phyloP scores from a whole-genome alignment of 92 coral and sea anemone genomes.

The Parazoanthus darwini region DNA sequence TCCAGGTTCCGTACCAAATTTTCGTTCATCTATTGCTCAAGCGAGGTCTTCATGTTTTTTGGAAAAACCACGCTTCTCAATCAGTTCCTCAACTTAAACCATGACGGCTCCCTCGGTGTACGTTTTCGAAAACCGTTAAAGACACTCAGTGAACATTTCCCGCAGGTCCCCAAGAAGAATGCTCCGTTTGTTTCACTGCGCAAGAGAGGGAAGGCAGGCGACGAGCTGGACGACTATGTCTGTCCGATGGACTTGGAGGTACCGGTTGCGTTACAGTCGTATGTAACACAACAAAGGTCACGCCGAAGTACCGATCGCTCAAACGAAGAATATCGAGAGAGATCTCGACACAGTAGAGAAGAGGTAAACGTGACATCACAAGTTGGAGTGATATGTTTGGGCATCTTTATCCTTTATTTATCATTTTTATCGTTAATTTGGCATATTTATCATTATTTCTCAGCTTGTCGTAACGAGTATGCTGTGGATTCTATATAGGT shows the following conservation, averaged over 20 bases:
- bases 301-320: slow-evolving; percentile 58
- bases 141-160: neutral
- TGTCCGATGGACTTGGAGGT: slow-evolving; percentile 98
- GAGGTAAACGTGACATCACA: slow-evolving; percentile 16
- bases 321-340: slow-evolving; percentile 26
- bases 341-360: slow-evolving; percentile 53
- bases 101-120: too few species aligned
- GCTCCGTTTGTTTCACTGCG: slow-evolving; percentile 78
- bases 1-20: too few species aligned
- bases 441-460: too few species aligned
- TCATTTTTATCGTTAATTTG: too few species aligned
- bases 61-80: too few species aligned
- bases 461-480: too few species aligned
- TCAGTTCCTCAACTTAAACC: too few species aligned
- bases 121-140: too few species aligned
- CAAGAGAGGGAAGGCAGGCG: slow-evolving; percentile 74
- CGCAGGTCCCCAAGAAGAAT: slow-evolving; percentile 73
- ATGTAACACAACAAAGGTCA: slow-evolving; percentile 68
- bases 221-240: slow-evolving; percentile 92
- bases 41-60: too few species aligned
- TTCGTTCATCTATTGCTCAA: too few species aligned
- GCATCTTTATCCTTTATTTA: too few species aligned
- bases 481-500: neutral
- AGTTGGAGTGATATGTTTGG: neutral
- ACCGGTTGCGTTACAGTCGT: slow-evolving; percentile 72